Conservation (phyloP, 2,797 vertebrate species). For the Florisuga fusca region DNA sequence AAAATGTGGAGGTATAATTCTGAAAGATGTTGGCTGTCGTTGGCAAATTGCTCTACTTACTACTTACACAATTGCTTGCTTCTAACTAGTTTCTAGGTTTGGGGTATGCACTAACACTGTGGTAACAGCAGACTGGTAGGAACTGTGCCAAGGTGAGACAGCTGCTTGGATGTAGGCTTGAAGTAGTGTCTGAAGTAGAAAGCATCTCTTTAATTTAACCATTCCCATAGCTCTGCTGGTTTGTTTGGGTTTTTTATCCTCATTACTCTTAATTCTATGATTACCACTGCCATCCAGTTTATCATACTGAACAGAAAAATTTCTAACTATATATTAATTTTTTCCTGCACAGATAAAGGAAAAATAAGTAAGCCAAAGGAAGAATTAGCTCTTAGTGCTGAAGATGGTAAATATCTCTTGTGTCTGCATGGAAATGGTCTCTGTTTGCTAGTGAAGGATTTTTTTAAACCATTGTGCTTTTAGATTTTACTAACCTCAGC, state of each 20-base stretch:
- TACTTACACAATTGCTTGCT: constrained; percentile 37
- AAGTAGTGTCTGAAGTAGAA: constrained; percentile 22
- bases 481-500: background rate
- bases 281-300: constrained; percentile 33
- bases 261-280: constrained; percentile 28
- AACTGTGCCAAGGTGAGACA: constrained; percentile 1
- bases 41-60: constrained; percentile 2
- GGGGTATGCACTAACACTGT: too few species aligned
- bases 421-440: constrained; percentile 68
- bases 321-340: constrained; percentile 75
- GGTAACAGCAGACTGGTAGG: too few species aligned
- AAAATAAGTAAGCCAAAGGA: constrained; percentile 78
- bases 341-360: constrained; percentile 85
- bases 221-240: background rate
- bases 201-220: constrained; percentile 41
- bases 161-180: constrained; percentile 31
- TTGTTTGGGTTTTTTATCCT: constrained; percentile 40
- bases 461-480: background rate
- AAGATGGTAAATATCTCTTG: constrained; percentile 86
- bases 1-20: constrained; percentile 20
- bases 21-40: constrained; percentile 63
- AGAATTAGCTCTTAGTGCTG: constrained; percentile 83
- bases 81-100: too few species aligned
- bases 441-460: background rate
- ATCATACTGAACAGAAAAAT: background rate